Base-by-base conservation (phyloP, 2,888 invertebrate species). In the Patella caerulea region DNA sequence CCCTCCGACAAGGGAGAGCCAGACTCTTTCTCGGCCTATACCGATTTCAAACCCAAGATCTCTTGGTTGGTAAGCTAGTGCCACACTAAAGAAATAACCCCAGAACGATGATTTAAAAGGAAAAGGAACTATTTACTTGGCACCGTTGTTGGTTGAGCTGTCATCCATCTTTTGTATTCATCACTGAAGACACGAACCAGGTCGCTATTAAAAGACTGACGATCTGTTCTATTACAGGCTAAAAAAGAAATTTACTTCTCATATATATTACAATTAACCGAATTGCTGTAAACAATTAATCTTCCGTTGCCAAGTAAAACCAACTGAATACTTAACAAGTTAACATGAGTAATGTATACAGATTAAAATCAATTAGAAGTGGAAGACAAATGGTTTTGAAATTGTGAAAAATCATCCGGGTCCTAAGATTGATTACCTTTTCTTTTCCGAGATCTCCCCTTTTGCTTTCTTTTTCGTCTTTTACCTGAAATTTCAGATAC, bases 111-210 rank as follows among this genome's bases (percentile, higher is more conserved):
- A 65, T 19, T 24, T 65, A 65, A 4, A 17, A 65, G 7, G 17
- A 56, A 34, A 53, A 12, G 19, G 54, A 19, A 73, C 53, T 17
- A 12, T 24, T 24, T 65, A 24, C 19, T 9, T 19, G 65, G 14
- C 12, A 24, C 3, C 4, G 24, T 14, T 65, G 5, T 74, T 45
- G 71, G 53, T 70, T 19, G 71, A 45, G 19, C 53, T 71, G 24
- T 69, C 75, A 73, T 75, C 34, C 75, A 79, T 72, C 81, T 53
- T 70, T 86, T 85, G 86, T 94, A 96, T 92, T 98, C 97, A 53
- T 95, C 95, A 84, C 95, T 95, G 90, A 98, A 97, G 78, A 95
- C 95, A 86, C 95, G 95, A 84, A 97, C 94, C 72, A 98, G 93
- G 89, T 97, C 96, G 24, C 93, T 94, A 91, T 97, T 97, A 92